phyloP scores from a whole-genome alignment of 2,797 vertebrate species.

The Chiloscyllium punctatum region DNA sequence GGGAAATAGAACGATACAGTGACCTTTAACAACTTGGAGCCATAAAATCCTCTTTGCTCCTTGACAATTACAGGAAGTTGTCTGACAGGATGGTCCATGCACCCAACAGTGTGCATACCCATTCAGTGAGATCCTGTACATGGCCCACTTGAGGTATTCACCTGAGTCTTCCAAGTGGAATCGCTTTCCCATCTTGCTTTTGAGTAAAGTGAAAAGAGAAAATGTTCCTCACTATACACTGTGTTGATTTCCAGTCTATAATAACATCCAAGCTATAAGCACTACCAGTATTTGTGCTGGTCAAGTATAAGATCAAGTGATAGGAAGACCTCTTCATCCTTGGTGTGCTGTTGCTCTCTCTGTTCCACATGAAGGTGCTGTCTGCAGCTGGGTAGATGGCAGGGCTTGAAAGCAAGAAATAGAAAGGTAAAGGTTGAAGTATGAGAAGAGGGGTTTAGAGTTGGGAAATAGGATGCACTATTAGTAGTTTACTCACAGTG shows the following conservation, averaged over 20 bases:
- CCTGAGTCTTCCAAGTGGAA: not conserved
- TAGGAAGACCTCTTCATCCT: too few relatives aligned
- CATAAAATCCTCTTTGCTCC: not conserved
- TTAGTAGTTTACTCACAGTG: too few relatives aligned
- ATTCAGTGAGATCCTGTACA: not conserved
- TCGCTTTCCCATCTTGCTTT: not conserved
- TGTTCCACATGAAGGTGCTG: too few relatives aligned
- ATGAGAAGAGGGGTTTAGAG: too few relatives aligned
- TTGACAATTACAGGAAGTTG: not conserved
- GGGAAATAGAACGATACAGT: not conserved
- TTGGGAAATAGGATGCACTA: too few relatives aligned
- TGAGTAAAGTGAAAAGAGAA: not conserved
- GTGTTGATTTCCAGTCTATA: not conserved
- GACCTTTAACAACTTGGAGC: not conserved
- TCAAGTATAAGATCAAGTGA: too few relatives aligned
- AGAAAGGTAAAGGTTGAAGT: too few relatives aligned
- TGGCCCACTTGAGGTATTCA: not conserved
- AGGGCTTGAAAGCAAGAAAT: too few relatives aligned
- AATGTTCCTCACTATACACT: not conserved
- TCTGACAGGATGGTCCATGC: not conserved
- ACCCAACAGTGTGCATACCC: not conserved
- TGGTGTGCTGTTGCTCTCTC: too few relatives aligned
- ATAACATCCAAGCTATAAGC: not conserved
- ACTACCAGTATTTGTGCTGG: too few relatives aligned
- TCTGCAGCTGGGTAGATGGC: too few relatives aligned